Evolutionary conservation across 2,888 invertebrate species (phyloP), one percentile per base, ranked within the genome.

Genomic region (Lobophora halterata): DNA sequence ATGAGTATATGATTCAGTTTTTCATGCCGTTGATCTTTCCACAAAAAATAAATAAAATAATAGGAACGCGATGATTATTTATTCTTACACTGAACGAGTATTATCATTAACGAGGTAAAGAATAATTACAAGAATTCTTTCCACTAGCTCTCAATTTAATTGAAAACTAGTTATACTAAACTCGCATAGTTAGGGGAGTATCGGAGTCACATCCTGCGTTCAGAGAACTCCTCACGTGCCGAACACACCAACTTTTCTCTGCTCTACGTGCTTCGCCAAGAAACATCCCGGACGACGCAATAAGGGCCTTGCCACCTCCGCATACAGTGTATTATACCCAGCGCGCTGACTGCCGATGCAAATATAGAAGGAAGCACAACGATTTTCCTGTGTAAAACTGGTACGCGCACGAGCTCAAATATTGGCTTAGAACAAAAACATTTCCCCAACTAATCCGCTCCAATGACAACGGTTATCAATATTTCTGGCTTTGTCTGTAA

Each of bases 211-310:
- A 13, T 23, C 17, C 23, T 6, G 23, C 14, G 31, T 20, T 19
- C 11, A 2, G 39, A 35, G 45, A 45, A 47, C 45, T 47, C 47
- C 46, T 43, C 52, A 52, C 52, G 52, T 52, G 35, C 39, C 34
- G 40, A 37, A 46, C 43, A 44, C 53, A 33, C 46, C 52, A 49
- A 50, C 46, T 52, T 53, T 46, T 42, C 44, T 43, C 38, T 18
- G 13, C 25, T 36, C 38, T 46, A 53, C 52, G 52, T 48, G 48
- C 49, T 33, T 25, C 14, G 24, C 37, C 3, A 20, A 36, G 29
- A 13, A 24, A 24, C 12, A 8, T 23, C 3, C 28, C 7, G 2
- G n/a, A 5, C 37, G 11, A 33, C 23, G 21, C 4, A 41, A 43
- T 33, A 38, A 31, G 18, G 25, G 30, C 47, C 36, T 38, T 45